These are phyloP conservation scores for Xiphophorus hellerii DNA, from an alignment of 2,113 vertebrate species.

Conservation along the genomic window DNA sequence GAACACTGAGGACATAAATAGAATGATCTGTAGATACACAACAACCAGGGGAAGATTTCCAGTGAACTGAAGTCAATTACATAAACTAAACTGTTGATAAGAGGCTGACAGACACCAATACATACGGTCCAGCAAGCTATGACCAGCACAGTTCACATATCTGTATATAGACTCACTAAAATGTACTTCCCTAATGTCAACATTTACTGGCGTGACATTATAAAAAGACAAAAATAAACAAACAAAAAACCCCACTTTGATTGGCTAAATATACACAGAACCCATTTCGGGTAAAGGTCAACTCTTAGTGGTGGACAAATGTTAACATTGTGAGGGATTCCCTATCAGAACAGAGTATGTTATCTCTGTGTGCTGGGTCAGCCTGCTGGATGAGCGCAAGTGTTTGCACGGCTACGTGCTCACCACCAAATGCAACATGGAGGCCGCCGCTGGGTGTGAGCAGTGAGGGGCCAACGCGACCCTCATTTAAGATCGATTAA, in stretches of 20 bases:
- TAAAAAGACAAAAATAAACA: neutral
- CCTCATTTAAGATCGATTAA: neutral
- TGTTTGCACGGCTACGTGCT: neutral
- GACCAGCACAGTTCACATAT: no score
- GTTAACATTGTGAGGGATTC: neutral
- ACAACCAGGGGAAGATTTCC: neutral
- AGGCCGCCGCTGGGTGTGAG: neutral
- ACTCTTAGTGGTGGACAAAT: neutral
- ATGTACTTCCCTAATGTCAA: neutral
- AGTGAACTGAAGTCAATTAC: neutral
- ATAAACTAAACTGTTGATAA: neutral
- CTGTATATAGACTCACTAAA: neutral
- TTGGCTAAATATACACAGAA: neutral
- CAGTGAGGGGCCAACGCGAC: neutral
- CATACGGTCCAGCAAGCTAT: no score
- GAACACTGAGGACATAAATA: neutral
- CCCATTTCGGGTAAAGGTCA: neutral
- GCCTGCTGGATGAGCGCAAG: neutral
- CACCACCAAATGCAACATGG: neutral
- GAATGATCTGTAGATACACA: neutral
- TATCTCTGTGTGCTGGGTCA: no score
- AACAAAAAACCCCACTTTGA: no score
- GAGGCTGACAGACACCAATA: neutral
- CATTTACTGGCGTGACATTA: neutral
- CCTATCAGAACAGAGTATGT: neutral